Evolutionary conservation across 2,113 vertebrate genomes (phyloP), one percentile per base, ranked within the genome.

Genomic region (Azemiops feae): DNA sequence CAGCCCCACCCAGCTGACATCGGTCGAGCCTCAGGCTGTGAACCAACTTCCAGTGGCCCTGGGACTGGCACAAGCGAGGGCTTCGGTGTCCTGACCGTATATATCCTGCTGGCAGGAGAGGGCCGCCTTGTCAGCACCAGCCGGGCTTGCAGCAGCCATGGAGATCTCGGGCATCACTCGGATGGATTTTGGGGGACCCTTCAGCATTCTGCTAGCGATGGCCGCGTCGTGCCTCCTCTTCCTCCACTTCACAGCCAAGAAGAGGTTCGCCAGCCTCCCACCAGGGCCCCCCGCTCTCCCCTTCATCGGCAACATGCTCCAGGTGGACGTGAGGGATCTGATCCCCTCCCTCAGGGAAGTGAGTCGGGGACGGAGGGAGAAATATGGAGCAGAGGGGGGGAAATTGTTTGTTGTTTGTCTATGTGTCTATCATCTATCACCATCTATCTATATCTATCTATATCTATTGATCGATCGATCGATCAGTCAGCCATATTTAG

Each of bases 251-350:
- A 2, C 20, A 5, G 50, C 8, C 10, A 88, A 22, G 30, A 95
- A 53, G 34, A 39, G 16, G 45, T 27, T 74, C 0, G 3, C 55
- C 3, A 27, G 88, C 25, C 91, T 96, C 14, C 94, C 94, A 0
- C 95, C 94, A 0, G 95, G 95, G 6, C 94, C 95, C 8, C 22
- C 88, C 16, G 88, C 95, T 0, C 86, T 94, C n/a, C 94, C 93
- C 2, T 93, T 94, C 57, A 23, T 96, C 0, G 95, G 95, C 3
- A 96, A 96, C 89, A 95, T 96, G 92, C 93, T 92, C 25, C 93
- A 94, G 27, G 93, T 95, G 85, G 93, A 96, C 2, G 91, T 95
- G n/a, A 94, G 89, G 27, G 94, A 95, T 27, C 93, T 96, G 23
- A 93, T 94, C 16, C 91, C 87, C 89, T 95, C 94, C 45, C 88